Percentiles rank a stretch among this genome's conserved stretches.
Evolutionary conservation across 2,797 vertebrate species (phyloP).

Genomic region (Anolis apletophallus): DNA sequence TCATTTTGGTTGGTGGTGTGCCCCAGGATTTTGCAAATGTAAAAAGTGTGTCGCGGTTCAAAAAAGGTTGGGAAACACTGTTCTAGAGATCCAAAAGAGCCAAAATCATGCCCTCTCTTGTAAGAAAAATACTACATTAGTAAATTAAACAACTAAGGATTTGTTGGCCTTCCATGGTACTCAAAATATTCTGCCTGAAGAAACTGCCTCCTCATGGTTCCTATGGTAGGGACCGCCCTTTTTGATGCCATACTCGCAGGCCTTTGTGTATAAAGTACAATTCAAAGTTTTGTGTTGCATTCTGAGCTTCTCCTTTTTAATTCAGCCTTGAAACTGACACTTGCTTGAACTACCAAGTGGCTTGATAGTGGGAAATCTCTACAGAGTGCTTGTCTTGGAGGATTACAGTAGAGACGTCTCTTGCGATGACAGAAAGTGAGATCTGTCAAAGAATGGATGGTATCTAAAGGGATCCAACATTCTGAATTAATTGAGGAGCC

Average conservation of each 20-base stretch:
- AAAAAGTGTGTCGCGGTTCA: too few relatives aligned
- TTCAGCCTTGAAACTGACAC: not conserved
- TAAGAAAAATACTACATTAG: not conserved
- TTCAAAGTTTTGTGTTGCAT: not conserved
- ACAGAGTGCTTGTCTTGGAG: conserved; percentile 12
- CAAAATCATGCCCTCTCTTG: not conserved
- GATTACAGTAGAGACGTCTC: conserved; percentile 36
- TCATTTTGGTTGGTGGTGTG: too few relatives aligned
- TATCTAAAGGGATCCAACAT: conserved; percentile 17
- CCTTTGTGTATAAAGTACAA: not conserved
- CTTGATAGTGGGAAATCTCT: conserved; percentile 28
- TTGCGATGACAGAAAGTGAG: conserved; percentile 42
- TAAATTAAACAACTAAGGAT: not conserved
- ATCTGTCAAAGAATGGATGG: conserved; percentile 41
- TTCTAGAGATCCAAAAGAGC: too few relatives aligned
- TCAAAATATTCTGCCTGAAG: not conserved
- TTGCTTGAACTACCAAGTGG: conserved; percentile 15
- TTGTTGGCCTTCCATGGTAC: not conserved
- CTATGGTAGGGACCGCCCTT: not conserved
- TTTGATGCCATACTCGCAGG: too few relatives aligned
- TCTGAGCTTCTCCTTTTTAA: conserved; percentile 15
- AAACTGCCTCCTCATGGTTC: not conserved
- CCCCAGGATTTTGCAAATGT: too few relatives aligned
- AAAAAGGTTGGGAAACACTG: too few relatives aligned
- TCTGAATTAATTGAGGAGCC: conserved; percentile 63